These are phyloP conservation scores for Salvelinus alpinus DNA, from an alignment of 2,113 vertebrate species.

Conservation along the genomic window DNA sequence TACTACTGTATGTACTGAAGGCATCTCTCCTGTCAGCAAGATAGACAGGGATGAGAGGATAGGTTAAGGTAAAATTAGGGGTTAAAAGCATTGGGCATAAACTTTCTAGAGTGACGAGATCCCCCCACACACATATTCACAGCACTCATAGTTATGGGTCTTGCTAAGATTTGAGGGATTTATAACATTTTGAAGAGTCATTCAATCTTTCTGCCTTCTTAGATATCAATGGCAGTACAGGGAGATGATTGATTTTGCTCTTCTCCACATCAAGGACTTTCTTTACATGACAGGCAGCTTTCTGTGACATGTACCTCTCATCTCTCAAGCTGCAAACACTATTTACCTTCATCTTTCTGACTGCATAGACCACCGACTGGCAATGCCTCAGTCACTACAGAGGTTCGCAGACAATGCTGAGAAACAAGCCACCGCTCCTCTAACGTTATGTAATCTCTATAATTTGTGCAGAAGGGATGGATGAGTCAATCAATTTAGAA, in stretches of 20 bases:
- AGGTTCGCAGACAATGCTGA: background rate
- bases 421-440: constrained; percentile 15
- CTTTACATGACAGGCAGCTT: constrained; percentile 8
- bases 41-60: background rate
- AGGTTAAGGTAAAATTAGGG: background rate
- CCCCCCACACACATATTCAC: constrained; percentile 2
- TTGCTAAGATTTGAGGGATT: constrained; percentile 43
- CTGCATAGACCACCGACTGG: background rate
- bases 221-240: constrained; percentile 19
- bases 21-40: background rate
- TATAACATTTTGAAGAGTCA: constrained; percentile 44
- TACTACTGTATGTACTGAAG: background rate
- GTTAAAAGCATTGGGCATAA: background rate
- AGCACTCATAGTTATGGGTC: constrained; percentile 37
- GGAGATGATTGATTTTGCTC: constrained; percentile 38
- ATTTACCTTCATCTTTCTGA: background rate
- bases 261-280: constrained; percentile 38
- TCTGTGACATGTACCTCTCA: constrained; percentile 16
- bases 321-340: background rate
- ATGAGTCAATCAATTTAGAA: constrained; percentile 6
- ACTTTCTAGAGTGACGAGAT: background rate
- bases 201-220: constrained; percentile 40
- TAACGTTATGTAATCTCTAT: background rate
- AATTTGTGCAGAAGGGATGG: constrained; percentile 13
- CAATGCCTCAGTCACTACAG: background rate